phyloP scores from a whole-genome alignment of 2,888 invertebrate species.

The Conomelus anceps region DNA sequence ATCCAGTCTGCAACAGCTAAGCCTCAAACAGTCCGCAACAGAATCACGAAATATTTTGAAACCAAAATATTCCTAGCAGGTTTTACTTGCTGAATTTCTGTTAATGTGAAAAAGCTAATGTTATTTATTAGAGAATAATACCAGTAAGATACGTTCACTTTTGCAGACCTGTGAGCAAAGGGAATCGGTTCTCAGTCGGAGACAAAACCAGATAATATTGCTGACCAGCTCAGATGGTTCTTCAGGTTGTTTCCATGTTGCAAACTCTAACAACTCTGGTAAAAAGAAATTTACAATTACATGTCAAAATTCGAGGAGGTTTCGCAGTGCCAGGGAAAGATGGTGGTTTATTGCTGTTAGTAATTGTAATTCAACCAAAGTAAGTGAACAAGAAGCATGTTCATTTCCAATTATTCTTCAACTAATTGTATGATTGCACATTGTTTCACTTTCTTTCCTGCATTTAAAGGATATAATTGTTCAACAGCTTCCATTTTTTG shows the following conservation, averaged over 20 bases:
- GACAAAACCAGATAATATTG: constrained; percentile 72
- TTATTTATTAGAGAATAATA: no score
- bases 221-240: constrained; percentile 56
- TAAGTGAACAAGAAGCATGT: constrained; percentile 36
- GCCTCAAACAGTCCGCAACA: no score
- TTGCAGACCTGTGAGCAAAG: constrained; percentile 66
- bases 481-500: no score
- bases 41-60: no score
- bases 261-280: constrained; percentile 5
- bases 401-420: neutral
- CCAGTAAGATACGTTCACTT: no score
- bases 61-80: no score
- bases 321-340: constrained; percentile 72
- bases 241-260: constrained; percentile 52
- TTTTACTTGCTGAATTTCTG: no score
- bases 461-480: no score
- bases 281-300: constrained; percentile 42
- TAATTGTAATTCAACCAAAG: constrained; percentile 64
- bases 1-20: no score
- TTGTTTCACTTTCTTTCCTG: neutral
- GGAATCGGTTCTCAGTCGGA: constrained; percentile 59
- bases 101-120: no score
- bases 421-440: no score
- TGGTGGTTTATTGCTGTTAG: constrained; percentile 93
- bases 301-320: constrained; percentile 62